Evolutionary conservation across 35 echinoderm and acorn worm genomes (phyloP), one percentile per base, ranked within the genome.

Genomic region (Chiridota heheva): DNA sequence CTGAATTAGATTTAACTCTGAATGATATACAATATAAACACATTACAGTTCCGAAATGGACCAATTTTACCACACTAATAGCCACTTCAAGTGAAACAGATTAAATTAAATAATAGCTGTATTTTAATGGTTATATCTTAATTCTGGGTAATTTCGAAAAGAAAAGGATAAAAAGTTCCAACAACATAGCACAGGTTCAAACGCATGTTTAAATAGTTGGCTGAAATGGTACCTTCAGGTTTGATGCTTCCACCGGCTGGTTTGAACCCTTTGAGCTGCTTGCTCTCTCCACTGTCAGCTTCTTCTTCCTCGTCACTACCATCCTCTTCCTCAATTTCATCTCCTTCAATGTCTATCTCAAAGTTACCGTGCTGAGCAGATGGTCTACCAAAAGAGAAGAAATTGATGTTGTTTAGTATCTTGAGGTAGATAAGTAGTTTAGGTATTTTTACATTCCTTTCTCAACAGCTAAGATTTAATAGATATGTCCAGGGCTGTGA

Each of bases 281-380:
- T 58, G 17, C 35, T 37, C 29, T 49, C 36, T 37, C 29, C 22
- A 10, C 66, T 81, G 10, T 43, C 67, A 40, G 78, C 66, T 4
- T 84, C 72, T 22, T 84, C 80, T 29, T 86, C 89, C 17, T 82
- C 83, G 59, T 84, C 82, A 67, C 40, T 47, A 20, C 37, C 44
- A 15, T 46, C 31, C 7, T 46, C 16, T 51, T 84, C 73, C 32
- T 95, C 91, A 36, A 80, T 86, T 37, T 95, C 91, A 63, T 87
- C 86, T 49, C 86, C 91, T 27, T 89, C 91, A 20, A 89, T 15
- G 47, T 95, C 91, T 3, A 95, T 69, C 46, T 95, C 91, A 89
- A 95, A 95, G 40, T 89, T 89, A 15, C 67, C 76, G 37, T 39
- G 63, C 22, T 78, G 80, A 36, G 74, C 53, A 53, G 61, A 46